Evolutionary conservation across 2,888 invertebrate species (phyloP), one percentile per base, ranked within the genome.

Genomic region (Netelia melanura): DNA sequence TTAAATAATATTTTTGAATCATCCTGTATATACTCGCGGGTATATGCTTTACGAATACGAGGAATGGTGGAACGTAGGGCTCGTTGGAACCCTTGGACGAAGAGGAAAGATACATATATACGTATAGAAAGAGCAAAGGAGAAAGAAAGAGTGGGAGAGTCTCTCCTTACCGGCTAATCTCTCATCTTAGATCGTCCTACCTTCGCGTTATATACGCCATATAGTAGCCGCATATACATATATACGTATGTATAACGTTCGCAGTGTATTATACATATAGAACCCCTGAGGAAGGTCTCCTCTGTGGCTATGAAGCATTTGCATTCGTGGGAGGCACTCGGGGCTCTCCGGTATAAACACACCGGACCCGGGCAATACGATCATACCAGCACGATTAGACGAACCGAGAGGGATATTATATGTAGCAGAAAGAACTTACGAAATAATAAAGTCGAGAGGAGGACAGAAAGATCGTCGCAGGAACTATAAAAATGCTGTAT

Each of bases 121-220:
- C 23, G 62, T 64, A 68, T 67, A 23, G 48, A 21, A 43, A 61
- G 30, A 65, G 44, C 10, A 54, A 54, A 62, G 21, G 44, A 48
- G 11, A 44, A 10, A 56, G 54, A 77, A 17, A 30, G 80, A 80
- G 68, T 54, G 65, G 72, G 70, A 75, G 86, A 87, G 83, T 76
- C 87, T 89, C 90, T 91, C 90, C 89, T 90, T 91, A 90, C 90
- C 87, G 84, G 90, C 90, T 92, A 91, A 92, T 91, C 91, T 91
- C 88, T 90, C 91, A 92, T 91, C 91, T 91, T 89, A 91, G 90
- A 92, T 91, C 89, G 89, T 78, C 77, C 77, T 84, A 80, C 71
- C 68, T 64, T 56, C 56, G 38, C 67, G 68, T 83, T 78, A 68
- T 83, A 65, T 75, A 87, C 79, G n/a, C 61, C 44, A 30, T 58